Conservation (phyloP, 2,888 invertebrate genomes). For the Heliconius erato region DNA sequence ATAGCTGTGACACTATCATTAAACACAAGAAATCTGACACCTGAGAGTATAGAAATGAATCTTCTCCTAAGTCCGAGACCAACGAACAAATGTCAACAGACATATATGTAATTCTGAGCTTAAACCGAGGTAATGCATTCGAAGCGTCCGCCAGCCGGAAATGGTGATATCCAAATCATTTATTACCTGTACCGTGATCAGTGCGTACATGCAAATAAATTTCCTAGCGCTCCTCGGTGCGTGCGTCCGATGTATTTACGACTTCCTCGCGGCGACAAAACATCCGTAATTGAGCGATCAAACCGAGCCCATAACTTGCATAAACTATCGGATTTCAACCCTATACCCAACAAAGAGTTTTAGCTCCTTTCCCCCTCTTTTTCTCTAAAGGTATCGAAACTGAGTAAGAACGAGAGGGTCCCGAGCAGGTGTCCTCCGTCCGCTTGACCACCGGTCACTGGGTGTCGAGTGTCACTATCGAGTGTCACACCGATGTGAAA, state of each 20-base stretch:
- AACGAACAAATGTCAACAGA: constrained; percentile 4
- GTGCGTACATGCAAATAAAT: constrained; percentile 53
- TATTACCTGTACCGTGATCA: constrained; percentile 46
- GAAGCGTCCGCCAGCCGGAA: constrained; percentile 41
- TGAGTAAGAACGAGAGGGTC: constrained; percentile 52
- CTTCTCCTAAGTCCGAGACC: constrained; percentile 9
- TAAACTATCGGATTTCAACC: constrained; percentile 78
- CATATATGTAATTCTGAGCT: constrained; percentile 2
- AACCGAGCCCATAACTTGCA: constrained; percentile 71
- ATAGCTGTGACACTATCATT: constrained; percentile 32
- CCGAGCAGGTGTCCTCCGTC: constrained; percentile 68
- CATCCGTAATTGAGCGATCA: constrained; percentile 83
- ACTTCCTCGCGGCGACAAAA: constrained; percentile 76
- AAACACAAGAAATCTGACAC: constrained; percentile 31
- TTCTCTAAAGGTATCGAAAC: not conserved
- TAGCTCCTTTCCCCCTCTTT: constrained; percentile 57
- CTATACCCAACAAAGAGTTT: constrained; percentile 61
- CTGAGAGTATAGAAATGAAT: constrained; percentile 22
- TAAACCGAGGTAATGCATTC: constrained; percentile 23
- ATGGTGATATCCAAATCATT: constrained; percentile 45
- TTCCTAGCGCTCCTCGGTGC: constrained; percentile 48
- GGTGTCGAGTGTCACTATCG: constrained; percentile 71
- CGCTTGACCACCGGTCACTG: constrained; percentile 78
- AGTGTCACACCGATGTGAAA: constrained; percentile 69
- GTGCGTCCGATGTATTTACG: constrained; percentile 69